phyloP scores from a whole-genome alignment of 2,113 vertebrate species.

The Eidolon helvum region DNA sequence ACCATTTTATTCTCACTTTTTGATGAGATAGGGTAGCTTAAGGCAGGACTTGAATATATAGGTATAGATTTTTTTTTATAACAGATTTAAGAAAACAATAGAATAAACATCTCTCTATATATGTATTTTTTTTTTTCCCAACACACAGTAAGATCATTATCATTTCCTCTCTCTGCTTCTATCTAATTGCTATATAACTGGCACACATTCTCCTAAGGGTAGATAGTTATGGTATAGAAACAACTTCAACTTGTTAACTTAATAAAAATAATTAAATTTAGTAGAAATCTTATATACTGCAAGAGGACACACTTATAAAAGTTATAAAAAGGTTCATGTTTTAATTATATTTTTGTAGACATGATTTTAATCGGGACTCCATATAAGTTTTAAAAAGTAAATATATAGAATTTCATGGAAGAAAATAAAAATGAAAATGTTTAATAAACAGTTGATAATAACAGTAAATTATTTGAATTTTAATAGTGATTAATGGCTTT shows the following conservation, averaged over 20 bases:
- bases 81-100: neutral
- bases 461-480: neutral
- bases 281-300: neutral
- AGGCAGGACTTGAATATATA: neutral
- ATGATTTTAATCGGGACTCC: neutral
- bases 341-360: neutral
- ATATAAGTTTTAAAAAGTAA: neutral
- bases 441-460: neutral
- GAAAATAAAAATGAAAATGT: neutral
- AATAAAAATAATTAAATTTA: neutral
- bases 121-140: neutral
- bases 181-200: neutral
- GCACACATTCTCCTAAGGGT: neutral
- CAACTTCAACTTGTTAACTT: neutral
- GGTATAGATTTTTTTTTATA: neutral
- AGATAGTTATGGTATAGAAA: neutral
- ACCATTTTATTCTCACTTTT: neutral
- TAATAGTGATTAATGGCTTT: neutral
- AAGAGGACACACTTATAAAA: neutral
- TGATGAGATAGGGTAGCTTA: neutral
- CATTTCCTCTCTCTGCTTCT: neutral
- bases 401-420: neutral
- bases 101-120: neutral
- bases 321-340: neutral
- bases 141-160: neutral